These are phyloP conservation scores for Nematolebias whitei DNA, from an alignment of 2,113 vertebrate species.

Conservation along the genomic window DNA sequence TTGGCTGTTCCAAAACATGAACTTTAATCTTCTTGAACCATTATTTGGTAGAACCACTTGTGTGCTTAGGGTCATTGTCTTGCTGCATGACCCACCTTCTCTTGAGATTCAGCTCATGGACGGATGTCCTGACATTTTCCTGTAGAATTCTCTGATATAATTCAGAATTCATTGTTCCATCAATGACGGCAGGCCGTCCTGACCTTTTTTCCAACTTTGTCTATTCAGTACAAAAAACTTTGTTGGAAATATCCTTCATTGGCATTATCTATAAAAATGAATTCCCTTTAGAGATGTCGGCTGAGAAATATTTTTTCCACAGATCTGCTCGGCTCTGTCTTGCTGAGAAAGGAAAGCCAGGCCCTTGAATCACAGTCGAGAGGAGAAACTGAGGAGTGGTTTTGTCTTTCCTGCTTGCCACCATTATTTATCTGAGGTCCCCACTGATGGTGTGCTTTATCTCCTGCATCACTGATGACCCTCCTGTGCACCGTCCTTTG, in stretches of 20 bases:
- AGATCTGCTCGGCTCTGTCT: neutral
- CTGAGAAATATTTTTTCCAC: neutral
- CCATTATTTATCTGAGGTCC: neutral
- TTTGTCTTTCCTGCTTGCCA: neutral
- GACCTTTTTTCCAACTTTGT: too few species aligned
- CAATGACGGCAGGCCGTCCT: too few species aligned
- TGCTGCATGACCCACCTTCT: too few species aligned
- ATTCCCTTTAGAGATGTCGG: neutral
- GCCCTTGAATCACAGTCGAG: neutral
- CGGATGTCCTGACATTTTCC: too few species aligned
- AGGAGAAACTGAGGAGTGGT: neutral
- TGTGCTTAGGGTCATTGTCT: too few species aligned
- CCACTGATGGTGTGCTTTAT: neutral
- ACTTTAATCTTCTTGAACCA: too few species aligned
- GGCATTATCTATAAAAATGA: neutral
- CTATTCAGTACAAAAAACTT: too few species aligned
- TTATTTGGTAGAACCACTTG: too few species aligned
- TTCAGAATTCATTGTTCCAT: too few species aligned
- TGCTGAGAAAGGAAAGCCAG: neutral
- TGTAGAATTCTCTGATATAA: too few species aligned
- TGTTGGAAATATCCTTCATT: neutral
- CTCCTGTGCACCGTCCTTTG: neutral
- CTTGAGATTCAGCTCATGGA: too few species aligned
- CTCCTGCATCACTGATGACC: neutral
- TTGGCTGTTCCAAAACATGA: too few species aligned